Evolutionary conservation across 2,797 vertebrate genomes (phyloP).

Genomic region (Crenuchus spilurus): DNA sequence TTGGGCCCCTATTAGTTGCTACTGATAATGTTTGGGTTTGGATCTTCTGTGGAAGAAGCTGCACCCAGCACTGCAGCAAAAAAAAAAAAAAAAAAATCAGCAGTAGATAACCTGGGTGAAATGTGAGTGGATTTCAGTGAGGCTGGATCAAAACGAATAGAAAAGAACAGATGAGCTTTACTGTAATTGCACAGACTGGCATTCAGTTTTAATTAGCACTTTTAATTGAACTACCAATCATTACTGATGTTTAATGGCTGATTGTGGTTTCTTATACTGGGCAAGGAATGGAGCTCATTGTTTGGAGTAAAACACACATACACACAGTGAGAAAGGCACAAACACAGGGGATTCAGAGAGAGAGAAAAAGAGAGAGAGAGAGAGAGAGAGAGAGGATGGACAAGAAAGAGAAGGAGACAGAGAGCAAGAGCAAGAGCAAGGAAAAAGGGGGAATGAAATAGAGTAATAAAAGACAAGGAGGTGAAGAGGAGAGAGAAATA

Average conservation of each 20-base stretch:
- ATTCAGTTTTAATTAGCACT: neutral
- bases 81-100: too few species aligned
- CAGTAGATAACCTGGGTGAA: neutral
- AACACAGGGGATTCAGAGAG: constrained; percentile 14
- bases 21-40: neutral
- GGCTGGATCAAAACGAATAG: neutral
- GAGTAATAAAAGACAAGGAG: too few species aligned
- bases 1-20: constrained; percentile 1
- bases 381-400: neutral
- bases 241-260: neutral
- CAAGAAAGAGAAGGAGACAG: neutral
- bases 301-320: constrained; percentile 48
- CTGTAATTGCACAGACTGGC: neutral
- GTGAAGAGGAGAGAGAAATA: neutral
- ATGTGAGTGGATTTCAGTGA: neutral
- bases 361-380: constrained; percentile 9
- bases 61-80: constrained; percentile 12
- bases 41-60: neutral
- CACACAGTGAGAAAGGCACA: constrained; percentile 10
- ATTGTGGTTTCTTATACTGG: constrained; percentile 4
- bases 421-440: neutral
- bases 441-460: neutral
- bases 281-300: constrained; percentile 36
- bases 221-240: neutral
- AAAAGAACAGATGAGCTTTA: neutral